Evolutionary conservation across 2,113 vertebrate genomes (phyloP), one percentile per base, ranked within the genome.

Genomic region (Periophthalmodon schlosseri): DNA sequence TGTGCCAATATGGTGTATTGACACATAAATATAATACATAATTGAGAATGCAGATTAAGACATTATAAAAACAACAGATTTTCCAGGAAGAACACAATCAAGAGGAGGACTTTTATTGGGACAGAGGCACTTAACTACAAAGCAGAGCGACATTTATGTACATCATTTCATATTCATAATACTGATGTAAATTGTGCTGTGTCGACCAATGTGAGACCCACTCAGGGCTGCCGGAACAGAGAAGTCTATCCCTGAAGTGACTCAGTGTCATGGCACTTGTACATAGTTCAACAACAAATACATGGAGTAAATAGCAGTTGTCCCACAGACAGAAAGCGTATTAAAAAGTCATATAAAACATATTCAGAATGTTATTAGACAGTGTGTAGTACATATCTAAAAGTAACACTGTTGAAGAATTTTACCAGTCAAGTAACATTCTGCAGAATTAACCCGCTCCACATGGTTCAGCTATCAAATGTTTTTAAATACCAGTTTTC

Each of bases 261-360:
- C 39, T 23, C 46, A n/a, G 15, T 33, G 33, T 52, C 64, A 34
- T 46, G 54, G 3, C 20, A 20, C 21, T 63, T 6, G 2, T 21
- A 76, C 58, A 60, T 24, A 7, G 71, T 50, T 67, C 34, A 50
- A 47, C 74, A 61, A 46, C 36, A 66, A 13, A 28, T 68, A 74
- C 68, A 60, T 23, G 39, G 39, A 44, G 60, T 74, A 76, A n/a
- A 39, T 54, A 57, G 21, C 71, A 52, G 73, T 68, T 7, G 21
- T 69, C 44, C 66, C 39, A 85, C 46, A 49, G n/a, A 68, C 46
- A 49, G n/a, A 68, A 68, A 23, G 34, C 65, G 47, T 68, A 75
- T 78, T 56, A 56, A 56, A 87, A 89, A 86, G 81, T 50, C 71
- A 87, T 91, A 91, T 76, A 90, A 89, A 91, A 89, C 78, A 84